Evolutionary conservation across 2,888 invertebrate genomes (phyloP), one percentile per base, ranked within the genome.

Genomic region (Andrena bucephala): DNA sequence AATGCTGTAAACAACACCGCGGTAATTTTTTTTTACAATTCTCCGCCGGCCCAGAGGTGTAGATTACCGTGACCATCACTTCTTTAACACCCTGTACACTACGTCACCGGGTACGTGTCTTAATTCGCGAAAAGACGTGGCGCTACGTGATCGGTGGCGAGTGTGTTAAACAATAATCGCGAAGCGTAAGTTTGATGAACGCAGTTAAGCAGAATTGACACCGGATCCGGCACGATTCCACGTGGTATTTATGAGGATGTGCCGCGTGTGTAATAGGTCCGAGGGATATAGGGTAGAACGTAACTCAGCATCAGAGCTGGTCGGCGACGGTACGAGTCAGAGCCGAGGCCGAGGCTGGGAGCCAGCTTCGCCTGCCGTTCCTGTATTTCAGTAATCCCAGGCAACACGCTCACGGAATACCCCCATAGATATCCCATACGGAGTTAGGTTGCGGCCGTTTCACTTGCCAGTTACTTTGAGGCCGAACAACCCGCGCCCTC

Each of bases 291-390:
- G 91, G 88, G 75, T 77, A 81, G 90, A 86, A 91, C 92, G 93
- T 94, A 94, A 93, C 92, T 94, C 93, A 94, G 93, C 93, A 93
- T 94, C 93, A 93, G 92, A 68, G 88, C 78, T 81, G 74, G 79
- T 73, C 69, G 71, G 59, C 71, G 42, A 52, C 63, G 31, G 50
- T 52, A 63, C 59, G 29, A 72, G 76, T 52, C 59, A 63, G n/a
- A 62, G 72, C 73, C 75, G 69, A 80, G 74, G 74, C 73, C 60
- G 68, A 70, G 57, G 69, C 70, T 10, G 75, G 57, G 65, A 74
- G 70, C 69, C 20, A 68, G 75, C 73, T 74, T 69, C 63, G 75
- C 63, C 74, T 50, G 60, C 74, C 79, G 72, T 75, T 73, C 77
- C 79, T 80, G 77, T 77, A 82, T 85, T 79, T 90, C 91, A 90